Percentiles rank a stretch among this genome's conserved stretches.
phyloP scores from a whole-genome alignment of 1,140 invertebrate genomes.

The Lucilia cuprina region DNA sequence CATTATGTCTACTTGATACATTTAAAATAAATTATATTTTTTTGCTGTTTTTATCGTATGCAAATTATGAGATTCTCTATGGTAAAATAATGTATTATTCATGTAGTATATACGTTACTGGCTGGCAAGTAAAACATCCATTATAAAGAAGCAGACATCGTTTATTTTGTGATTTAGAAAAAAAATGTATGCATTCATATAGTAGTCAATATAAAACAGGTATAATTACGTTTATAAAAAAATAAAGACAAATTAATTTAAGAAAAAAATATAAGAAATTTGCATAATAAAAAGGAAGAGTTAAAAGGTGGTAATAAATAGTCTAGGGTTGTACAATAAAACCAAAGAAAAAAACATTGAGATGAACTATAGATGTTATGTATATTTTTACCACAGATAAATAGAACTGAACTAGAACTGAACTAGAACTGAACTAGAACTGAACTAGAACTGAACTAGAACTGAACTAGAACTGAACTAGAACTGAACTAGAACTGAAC shows the following conservation, averaged over 20 bases:
- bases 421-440: too few species aligned
- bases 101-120: neutral
- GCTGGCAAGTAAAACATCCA: neutral
- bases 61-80: constrained; percentile 2
- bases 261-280: neutral
- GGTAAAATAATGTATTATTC: neutral
- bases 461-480: too few species aligned
- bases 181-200: neutral
- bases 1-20: neutral
- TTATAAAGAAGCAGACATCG: constrained; percentile 1
- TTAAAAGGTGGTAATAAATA: too few species aligned
- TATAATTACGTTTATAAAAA: neutral
- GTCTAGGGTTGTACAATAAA: too few species aligned
- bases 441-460: too few species aligned
- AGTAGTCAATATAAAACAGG: neutral
- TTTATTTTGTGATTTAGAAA: neutral
- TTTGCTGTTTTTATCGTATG: neutral
- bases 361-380: too few species aligned
- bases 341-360: too few species aligned
- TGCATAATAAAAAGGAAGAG: neutral
- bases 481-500: too few species aligned
- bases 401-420: too few species aligned
- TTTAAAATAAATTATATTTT: neutral
- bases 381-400: too few species aligned
- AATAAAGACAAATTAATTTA: neutral